phyloP scores from a whole-genome alignment of 2,113 vertebrate species.

The Xenus cinereus region DNA sequence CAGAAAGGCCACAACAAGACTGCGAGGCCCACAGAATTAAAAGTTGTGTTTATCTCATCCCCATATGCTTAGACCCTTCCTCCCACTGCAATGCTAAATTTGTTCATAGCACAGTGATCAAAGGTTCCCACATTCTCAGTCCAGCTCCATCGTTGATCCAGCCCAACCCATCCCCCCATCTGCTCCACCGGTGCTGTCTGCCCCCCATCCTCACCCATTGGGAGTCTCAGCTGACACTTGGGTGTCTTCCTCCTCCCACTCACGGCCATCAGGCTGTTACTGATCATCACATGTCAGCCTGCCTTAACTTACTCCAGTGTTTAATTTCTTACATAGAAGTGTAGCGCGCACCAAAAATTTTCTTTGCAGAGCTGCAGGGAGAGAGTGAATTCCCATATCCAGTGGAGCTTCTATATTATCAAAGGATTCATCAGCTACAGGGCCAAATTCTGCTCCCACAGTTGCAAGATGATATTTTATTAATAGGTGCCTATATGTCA shows the following conservation, averaged over 20 bases:
- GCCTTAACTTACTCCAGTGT: background rate
- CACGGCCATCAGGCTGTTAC: background rate
- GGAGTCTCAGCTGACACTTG: background rate
- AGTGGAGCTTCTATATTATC: background rate
- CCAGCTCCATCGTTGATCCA: background rate
- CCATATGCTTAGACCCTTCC: background rate
- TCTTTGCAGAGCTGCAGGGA: background rate
- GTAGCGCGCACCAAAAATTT: background rate
- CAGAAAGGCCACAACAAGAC: background rate
- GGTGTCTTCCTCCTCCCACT: background rate
- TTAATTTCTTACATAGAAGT: background rate
- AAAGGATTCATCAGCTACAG: background rate
- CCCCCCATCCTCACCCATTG: rapidly evolving
- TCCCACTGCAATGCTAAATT: background rate
- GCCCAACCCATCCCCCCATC: background rate
- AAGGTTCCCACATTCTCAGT: background rate
- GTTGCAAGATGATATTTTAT: background rate
- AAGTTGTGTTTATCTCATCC: background rate
- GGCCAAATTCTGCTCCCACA: background rate
- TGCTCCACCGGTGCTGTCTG: rapidly evolving
- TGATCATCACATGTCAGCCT: background rate
- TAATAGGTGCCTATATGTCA: background rate
- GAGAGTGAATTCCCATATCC: background rate
- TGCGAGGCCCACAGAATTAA: background rate
- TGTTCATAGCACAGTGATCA: background rate